Base-by-base conservation (phyloP, 2,888 invertebrate species). In the Metacarcinus magister region DNA sequence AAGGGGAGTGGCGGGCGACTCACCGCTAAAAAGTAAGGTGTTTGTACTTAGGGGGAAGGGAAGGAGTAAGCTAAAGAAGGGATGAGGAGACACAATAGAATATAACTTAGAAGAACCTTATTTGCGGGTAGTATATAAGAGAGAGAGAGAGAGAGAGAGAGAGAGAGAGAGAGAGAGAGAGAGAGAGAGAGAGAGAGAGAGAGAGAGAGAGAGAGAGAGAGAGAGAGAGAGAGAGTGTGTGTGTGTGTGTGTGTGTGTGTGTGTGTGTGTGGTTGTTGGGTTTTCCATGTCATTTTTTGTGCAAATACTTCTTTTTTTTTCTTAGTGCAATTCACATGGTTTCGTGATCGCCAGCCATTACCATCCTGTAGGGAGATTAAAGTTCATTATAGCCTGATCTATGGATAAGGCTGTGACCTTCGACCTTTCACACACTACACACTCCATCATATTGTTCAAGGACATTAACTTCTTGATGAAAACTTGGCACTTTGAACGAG, bases 211-310 rank as follows among this genome's bases (percentile, higher is more conserved):
- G 28, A 10, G 48, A 19, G 60, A 7, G 28, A 16, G 89, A 19
- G 60, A 19, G 60, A 19, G 60, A 7, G 28, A 10, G 48, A 19
- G 60, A 7, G 28, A 16, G 89, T 89, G 89, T 82, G 82, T 89
- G 89, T 89, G 89, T 89, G 43, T 89, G 89, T 89, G 89, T 82
- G 82, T 82, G 82, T 82, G 82, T 82, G 82, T 82, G 82, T 82
- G 32, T 82, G 32, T 32, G 32, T 82, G 7, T n/a, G 32, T 82
- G 32, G 0, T 0, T 32, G 32, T 32, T 2, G 39, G 39, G 39
- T 39, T 39, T 39, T 39, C 39, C 39, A 2, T 39, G 39, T 39
- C 0, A 39, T 39, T 39, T 39, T 39, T 39, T 39, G 39, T 39
- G 39, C 39, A 39, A 1, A 2, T 39, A 39, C 2, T 39, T 39